Conservation (phyloP, 2,797 vertebrate species). For the Mormyrops boulengeri region DNA sequence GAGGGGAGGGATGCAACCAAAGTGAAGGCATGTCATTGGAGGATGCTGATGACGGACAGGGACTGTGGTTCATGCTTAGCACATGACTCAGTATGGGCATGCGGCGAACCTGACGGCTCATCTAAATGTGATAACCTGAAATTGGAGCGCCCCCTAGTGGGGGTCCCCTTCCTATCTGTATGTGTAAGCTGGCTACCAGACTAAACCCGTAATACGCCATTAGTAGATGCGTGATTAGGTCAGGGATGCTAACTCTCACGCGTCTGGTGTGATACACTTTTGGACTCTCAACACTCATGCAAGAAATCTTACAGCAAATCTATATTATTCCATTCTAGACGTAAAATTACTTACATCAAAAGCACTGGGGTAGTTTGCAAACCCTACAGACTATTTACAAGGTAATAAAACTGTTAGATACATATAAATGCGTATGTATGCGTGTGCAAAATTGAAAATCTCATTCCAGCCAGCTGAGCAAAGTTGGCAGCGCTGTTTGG, state of each 20-base stretch:
- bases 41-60: background rate
- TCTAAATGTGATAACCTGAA: background rate
- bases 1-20: slow-evolving; percentile 37
- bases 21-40: background rate
- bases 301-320: background rate
- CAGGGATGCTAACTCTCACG: background rate
- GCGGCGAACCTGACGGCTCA: background rate
- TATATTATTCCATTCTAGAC: background rate
- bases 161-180: background rate
- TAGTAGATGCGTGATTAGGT: background rate
- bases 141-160: background rate
- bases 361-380: background rate
- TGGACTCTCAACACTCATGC: background rate
- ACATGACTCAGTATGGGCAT: background rate
- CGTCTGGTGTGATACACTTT: background rate
- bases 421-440: background rate
- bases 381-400: background rate
- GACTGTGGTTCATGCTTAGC: background rate
- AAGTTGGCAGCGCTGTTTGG: background rate
- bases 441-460: background rate
- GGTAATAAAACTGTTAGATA: background rate
- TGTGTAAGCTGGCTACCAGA: background rate
- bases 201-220: background rate
- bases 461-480: background rate
- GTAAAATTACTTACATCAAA: background rate